Conservation (phyloP, 2,797 vertebrate species). For the Clarias laeviceps region DNA sequence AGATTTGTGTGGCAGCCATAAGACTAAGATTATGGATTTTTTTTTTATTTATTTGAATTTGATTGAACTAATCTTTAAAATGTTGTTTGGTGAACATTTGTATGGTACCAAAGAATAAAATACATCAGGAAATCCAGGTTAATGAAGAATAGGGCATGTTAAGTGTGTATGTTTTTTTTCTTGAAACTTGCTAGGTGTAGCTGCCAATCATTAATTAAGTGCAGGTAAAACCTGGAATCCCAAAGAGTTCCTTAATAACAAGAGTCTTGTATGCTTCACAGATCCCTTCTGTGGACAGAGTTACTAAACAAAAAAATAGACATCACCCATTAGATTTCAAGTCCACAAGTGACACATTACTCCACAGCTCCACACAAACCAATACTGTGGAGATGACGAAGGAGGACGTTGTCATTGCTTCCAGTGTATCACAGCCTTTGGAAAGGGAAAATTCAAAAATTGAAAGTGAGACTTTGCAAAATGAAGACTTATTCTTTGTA, state of each 20-base stretch:
- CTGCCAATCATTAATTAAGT: not conserved
- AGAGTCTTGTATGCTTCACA: slow-evolving; percentile 37
- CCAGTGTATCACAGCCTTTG: slow-evolving; percentile 16
- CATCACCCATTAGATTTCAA: not conserved
- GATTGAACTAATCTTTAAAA: not conserved
- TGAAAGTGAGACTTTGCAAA: slow-evolving; percentile 45
- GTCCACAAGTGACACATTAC: slow-evolving; percentile 24
- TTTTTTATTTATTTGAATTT: no score
- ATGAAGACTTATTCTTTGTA: slow-evolving; percentile 76
- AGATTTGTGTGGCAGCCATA: not conserved
- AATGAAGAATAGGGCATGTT: not conserved
- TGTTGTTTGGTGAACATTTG: no score
- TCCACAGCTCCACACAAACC: slow-evolving; percentile 22
- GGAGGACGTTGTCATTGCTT: not conserved
- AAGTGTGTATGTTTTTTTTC: not conserved
- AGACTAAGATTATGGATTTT: not conserved
- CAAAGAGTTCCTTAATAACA: slow-evolving; percentile 59
- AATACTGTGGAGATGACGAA: slow-evolving; percentile 27
- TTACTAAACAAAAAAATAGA: slow-evolving; percentile 22
- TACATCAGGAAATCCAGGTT: not conserved
- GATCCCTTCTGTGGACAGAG: slow-evolving; percentile 12
- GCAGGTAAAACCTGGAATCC: slow-evolving; percentile 71
- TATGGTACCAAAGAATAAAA: no score
- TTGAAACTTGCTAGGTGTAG: not conserved
- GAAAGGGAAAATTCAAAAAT: slow-evolving; percentile 4